Evolutionary conservation across 1,140 invertebrate species (phyloP).

Genomic region (Brachionus asplanchnoidis): DNA sequence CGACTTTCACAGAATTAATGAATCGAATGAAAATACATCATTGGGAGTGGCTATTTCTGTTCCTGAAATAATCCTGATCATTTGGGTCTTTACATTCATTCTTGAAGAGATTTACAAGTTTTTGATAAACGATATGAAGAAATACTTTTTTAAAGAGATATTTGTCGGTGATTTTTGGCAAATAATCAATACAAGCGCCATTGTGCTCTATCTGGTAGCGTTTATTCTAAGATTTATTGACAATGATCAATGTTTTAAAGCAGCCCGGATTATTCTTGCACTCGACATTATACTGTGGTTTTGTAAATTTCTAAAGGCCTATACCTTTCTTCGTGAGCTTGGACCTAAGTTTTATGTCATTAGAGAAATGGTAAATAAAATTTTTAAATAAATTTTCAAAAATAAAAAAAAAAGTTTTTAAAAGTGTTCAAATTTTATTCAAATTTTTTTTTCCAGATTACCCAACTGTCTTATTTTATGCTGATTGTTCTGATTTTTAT

Average conservation of each 20-base stretch:
- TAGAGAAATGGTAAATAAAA: constrained; percentile 14
- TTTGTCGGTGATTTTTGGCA: constrained; percentile 5
- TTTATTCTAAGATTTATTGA: constrained; percentile 5
- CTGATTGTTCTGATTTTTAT: constrained; percentile 15
- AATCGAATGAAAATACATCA: neutral
- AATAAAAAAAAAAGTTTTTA: no score
- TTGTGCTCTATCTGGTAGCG: neutral
- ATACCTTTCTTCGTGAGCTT: constrained; percentile 15
- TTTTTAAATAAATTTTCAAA: no score
- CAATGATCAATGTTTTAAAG: neutral
- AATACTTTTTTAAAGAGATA: neutral
- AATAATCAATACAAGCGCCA: neutral
- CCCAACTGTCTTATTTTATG: constrained; percentile 29
- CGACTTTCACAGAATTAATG: neutral
- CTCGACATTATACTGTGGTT: constrained; percentile 31
- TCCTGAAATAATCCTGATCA: constrained; percentile 21
- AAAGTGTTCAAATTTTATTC: no score
- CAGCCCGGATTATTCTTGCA: constrained; percentile 19
- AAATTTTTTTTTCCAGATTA: neutral
- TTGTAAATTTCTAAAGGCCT: neutral
- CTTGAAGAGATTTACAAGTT: neutral
- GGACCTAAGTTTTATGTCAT: constrained; percentile 30
- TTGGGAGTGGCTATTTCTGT: constrained; percentile 3
- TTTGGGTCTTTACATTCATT: constrained; percentile 26
- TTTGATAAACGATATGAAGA: neutral